phyloP scores from a whole-genome alignment of 2,888 invertebrate species.

The Synanthedon andrenaeformis region DNA sequence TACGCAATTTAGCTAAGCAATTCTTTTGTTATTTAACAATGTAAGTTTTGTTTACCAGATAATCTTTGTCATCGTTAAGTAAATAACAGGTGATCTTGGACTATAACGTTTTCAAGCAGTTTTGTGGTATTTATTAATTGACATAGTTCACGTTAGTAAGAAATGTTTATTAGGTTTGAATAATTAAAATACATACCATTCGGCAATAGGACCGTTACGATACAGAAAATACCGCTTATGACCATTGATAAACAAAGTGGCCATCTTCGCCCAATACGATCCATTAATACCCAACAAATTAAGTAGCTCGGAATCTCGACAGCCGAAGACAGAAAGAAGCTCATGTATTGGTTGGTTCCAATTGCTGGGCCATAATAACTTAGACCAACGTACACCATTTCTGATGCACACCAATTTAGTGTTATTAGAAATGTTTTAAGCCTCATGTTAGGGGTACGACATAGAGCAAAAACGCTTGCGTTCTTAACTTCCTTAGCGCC shows the following conservation, averaged over 20 bases:
- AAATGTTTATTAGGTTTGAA: too few species aligned
- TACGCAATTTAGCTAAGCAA: too few species aligned
- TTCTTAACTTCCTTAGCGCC: conserved; percentile 45
- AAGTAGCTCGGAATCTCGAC: conserved; percentile 92
- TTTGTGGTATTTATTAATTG: too few species aligned
- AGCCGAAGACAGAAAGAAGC: conserved; percentile 86
- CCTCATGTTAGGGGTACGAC: conserved; percentile 88
- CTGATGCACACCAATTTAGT: conserved; percentile 92
- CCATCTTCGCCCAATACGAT: conserved; percentile 89
- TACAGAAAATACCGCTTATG: conserved; percentile 85
- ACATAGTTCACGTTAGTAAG: too few species aligned
- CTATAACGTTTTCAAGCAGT: too few species aligned
- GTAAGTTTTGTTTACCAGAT: too few species aligned
- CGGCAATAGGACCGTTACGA: conserved; percentile 86
- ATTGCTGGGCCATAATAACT: conserved; percentile 92
- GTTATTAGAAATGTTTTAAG: conserved; percentile 88
- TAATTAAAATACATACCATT: conserved; percentile 61
- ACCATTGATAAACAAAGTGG: conserved; percentile 89
- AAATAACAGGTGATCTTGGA: too few species aligned
- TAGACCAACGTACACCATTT: conserved; percentile 91
- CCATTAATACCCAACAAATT: conserved; percentile 90
- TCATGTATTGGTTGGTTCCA: conserved; percentile 88
- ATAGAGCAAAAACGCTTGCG: conserved; percentile 74
- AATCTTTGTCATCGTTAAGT: too few species aligned
- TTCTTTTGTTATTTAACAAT: too few species aligned